Base-by-base conservation (phyloP, 2,797 vertebrate species). In the Centropyge bicolor region DNA sequence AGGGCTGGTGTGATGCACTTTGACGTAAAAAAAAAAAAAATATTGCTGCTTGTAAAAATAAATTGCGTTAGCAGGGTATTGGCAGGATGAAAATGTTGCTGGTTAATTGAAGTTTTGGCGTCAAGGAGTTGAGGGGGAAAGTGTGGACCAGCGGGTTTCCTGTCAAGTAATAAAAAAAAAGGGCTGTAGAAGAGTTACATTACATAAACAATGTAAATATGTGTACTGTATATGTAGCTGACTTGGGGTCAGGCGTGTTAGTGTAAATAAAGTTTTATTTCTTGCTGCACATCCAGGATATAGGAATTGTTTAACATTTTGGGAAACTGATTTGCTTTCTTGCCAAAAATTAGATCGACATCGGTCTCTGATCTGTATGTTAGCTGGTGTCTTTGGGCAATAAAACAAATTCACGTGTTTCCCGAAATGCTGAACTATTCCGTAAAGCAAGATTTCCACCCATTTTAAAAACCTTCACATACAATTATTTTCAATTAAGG, bases 121-220 rank as follows among this genome's bases (percentile, higher is more conserved):
- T 65, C 59, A 56, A 49, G 57, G 51, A 45, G 52, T 12, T 1
- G 14, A 48, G 41, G 49, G 46, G 40, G 6, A 66, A 8, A 27
- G 60, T 51, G n/a, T 55, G 16, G 57, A 57, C 52, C 57, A 38
- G 61, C 6, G 0, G 17, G 52, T 31, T 76, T 77, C 70, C 41
- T 57, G 70, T 81, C 13, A 43, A 74, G 55, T 70, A 70, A 69
- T 74, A 49, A 62, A 35, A 59, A 31, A 69, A 78, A 88, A 88
- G 86, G 78, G 88, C 85, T 86, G 76, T 76, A 62, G 83, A 80
- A 70, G 76, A 86, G 62, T 63, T 49, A 65, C 49, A 76, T 74
- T 3, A 81, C 81, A 81, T 65, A 48, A 71, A 87, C 46, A 8
- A 55, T 89, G 83, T 91, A 88, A 80, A 88, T 90, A 89, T 38